These are phyloP conservation scores for Plagiodera versicolora DNA, from an alignment of 2,888 invertebrate species.

Conservation along the genomic window DNA sequence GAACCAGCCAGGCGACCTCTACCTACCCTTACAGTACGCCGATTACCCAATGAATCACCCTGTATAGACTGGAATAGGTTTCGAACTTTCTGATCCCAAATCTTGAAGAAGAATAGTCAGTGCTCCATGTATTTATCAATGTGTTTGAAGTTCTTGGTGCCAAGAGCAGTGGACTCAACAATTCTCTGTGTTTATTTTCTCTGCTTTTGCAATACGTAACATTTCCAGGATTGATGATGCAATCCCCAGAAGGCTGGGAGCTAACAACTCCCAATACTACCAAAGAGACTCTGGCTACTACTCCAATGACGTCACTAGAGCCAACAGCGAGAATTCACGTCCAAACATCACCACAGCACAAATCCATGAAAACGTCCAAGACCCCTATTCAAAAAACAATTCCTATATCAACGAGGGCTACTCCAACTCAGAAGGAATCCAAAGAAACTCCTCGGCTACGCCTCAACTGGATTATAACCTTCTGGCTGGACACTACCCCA, in stretches of 20 bases:
- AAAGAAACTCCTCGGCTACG: slow-evolving; percentile 5
- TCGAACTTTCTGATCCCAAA: too few species aligned
- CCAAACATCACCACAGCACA: slow-evolving; percentile 8
- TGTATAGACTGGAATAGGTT: too few species aligned
- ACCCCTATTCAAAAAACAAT: not conserved
- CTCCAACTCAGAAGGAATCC: not conserved
- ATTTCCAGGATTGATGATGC: slow-evolving; percentile 16
- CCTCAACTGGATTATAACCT: slow-evolving; percentile 19
- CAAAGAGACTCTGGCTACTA: slow-evolving; percentile 15
- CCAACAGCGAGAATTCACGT: slow-evolving; percentile 13
- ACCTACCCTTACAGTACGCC: too few species aligned
- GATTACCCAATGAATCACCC: too few species aligned
- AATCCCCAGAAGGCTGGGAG: not conserved
- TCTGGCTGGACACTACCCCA: slow-evolving; percentile 26
- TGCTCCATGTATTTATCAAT: too few species aligned
- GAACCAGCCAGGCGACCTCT: too few species aligned
- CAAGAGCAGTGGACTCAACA: too few species aligned
- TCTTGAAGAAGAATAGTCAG: too few species aligned
- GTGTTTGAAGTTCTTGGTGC: too few species aligned
- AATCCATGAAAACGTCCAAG: not conserved
- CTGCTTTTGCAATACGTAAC: not conserved
- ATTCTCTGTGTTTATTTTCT: too few species aligned
- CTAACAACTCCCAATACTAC: not conserved
- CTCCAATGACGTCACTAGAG: slow-evolving; percentile 8
- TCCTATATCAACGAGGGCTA: not conserved